A percentile compares a stretch with the other conserved stretches of the same genome.
These are phyloP conservation scores for Chrysaora quinquecirrha DNA, from an alignment of 30 jellyfish, hydroid and myxozoan genomes.

Conservation along the genomic window DNA sequence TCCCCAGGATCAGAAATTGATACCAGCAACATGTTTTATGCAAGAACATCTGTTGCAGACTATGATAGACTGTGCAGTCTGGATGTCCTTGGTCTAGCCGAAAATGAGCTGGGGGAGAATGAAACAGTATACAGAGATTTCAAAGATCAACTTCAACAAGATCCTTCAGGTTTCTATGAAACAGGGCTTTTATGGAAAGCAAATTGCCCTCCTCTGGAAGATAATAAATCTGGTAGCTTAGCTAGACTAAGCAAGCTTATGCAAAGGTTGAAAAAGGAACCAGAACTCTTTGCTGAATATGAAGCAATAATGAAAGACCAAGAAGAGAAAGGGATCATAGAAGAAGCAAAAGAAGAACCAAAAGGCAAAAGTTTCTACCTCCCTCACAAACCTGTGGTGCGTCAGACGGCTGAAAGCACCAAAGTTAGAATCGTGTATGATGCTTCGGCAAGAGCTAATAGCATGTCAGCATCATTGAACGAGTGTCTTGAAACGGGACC, in stretches of 20 bases:
- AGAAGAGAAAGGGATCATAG: constrained; percentile 62
- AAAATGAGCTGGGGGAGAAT: neutral
- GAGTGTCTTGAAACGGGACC: constrained; percentile 87
- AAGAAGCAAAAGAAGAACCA: constrained; percentile 25
- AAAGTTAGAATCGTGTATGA: constrained; percentile 60
- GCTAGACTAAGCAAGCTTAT: constrained; percentile 53
- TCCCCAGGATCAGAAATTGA: constrained; percentile 32
- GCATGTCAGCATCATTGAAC: constrained; percentile 62
- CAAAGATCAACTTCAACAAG: constrained; percentile 20
- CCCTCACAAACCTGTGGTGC: constrained; percentile 68
- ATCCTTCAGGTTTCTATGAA: constrained; percentile 67
- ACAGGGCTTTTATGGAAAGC: constrained; percentile 73
- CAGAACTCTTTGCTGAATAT: constrained; percentile 51
- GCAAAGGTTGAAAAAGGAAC: constrained; percentile 52
- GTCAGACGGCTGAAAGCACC: constrained; percentile 61
- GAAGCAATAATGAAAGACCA: constrained; percentile 64
- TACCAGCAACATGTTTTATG: neutral
- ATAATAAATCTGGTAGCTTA: constrained; percentile 70
- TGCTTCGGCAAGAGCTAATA: constrained; percentile 65
- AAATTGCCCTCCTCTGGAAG: constrained; percentile 36
- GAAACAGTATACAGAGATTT: constrained; percentile 7
- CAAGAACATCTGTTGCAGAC: constrained; percentile 6
- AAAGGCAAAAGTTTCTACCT: constrained; percentile 25
- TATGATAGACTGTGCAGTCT: constrained; percentile 41
- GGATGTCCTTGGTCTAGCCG: constrained; percentile 42